A percentile compares a stretch with the other conserved stretches of the same genome.
These are phyloP conservation scores for Ginglymostoma cirratum DNA, from an alignment of 2,113 vertebrate genomes.

Conservation along the genomic window DNA sequence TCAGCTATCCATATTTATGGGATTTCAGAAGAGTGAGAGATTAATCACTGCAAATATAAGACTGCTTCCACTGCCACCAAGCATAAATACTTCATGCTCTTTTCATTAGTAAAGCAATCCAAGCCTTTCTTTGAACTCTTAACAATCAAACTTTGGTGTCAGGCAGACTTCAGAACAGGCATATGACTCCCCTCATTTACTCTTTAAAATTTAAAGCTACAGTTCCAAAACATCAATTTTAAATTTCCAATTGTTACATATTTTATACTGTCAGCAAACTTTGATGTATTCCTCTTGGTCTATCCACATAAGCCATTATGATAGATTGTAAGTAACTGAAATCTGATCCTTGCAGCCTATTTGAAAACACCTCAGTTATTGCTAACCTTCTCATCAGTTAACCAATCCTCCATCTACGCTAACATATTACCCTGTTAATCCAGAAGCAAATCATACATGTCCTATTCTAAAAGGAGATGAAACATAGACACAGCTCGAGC, in stretches of 20 bases:
- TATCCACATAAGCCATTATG: background rate
- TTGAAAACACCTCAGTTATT: background rate
- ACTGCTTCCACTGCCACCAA: background rate
- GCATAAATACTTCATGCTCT: background rate
- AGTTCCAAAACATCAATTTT: background rate
- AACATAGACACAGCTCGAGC: background rate
- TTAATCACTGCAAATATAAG: too few species aligned
- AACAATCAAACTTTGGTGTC: background rate
- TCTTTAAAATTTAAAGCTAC: background rate
- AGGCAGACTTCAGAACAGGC: background rate
- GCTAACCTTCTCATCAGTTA: background rate
- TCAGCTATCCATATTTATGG: background rate
- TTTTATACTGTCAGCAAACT: background rate
- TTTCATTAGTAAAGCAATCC: background rate
- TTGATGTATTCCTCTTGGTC: background rate
- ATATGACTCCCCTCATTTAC: background rate
- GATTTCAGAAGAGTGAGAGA: background rate
- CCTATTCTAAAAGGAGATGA: background rate
- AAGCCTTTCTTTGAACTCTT: background rate
- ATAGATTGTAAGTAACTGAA: background rate
- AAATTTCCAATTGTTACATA: background rate
- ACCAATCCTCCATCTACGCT: background rate
- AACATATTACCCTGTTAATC: background rate
- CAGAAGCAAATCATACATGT: too few species aligned
- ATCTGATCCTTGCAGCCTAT: background rate